phyloP scores from a whole-genome alignment of 2,888 invertebrate species.

The Standfussiana lucernea region DNA sequence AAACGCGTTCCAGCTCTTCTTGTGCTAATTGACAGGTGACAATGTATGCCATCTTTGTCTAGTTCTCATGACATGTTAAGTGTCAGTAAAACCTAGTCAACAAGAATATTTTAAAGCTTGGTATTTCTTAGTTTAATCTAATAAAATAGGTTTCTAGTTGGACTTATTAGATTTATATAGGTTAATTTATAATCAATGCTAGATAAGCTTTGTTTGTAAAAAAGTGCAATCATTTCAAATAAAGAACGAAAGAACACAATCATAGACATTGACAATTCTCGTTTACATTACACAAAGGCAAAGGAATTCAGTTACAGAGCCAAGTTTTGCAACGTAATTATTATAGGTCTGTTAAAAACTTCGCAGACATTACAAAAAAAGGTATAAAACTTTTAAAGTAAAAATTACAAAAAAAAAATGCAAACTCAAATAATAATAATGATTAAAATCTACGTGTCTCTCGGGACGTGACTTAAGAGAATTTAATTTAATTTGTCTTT shows the following conservation, averaged over 20 bases:
- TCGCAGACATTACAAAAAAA: conserved; percentile 65
- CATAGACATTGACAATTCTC: conserved; percentile 43
- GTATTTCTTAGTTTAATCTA: not conserved
- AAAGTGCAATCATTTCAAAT: not conserved
- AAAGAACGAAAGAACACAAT: conserved; percentile 23
- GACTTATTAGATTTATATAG: not conserved
- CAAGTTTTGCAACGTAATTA: conserved; percentile 61
- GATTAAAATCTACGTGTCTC: conserved; percentile 69
- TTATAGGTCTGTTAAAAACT: conserved; percentile 63
- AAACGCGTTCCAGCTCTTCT: not conserved
- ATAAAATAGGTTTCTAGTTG: not conserved
- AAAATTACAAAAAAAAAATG: conserved; percentile 47
- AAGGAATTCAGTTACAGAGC: conserved; percentile 57
- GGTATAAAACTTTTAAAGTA: conserved; percentile 45
- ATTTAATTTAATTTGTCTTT: conserved; percentile 69
- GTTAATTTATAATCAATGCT: not conserved
- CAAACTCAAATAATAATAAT: conserved; percentile 57
- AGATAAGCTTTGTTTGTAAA: too few relatives aligned
- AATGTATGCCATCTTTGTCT: conserved; percentile 1
- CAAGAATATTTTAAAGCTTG: not conserved
- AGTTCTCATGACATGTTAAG: not conserved
- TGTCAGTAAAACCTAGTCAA: not conserved
- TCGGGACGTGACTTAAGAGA: conserved; percentile 65
- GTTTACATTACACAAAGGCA: conserved; percentile 60
- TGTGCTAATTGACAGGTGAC: conserved; percentile 39